Evolutionary conservation across 2,797 vertebrate species (phyloP).

Genomic region (Eurystomus glaucurus): DNA sequence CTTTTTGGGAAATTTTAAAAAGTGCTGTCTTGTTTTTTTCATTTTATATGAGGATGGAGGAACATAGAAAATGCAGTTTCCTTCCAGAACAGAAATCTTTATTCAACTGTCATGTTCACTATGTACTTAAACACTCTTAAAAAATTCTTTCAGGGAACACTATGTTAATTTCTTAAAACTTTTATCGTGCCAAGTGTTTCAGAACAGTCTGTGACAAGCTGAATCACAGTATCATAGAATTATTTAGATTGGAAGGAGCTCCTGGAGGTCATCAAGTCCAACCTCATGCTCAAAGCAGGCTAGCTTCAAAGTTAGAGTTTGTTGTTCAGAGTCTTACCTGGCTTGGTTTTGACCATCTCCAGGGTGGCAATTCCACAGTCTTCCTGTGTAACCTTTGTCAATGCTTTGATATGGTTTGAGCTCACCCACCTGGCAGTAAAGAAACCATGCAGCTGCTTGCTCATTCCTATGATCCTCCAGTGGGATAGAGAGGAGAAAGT

Average conservation of each 20-base stretch:
- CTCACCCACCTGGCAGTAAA: neutral
- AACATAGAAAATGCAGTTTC: neutral
- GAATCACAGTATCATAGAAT: neutral
- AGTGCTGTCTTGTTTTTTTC: fast-evolving
- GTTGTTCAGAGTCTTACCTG: neutral
- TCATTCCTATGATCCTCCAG: neutral
- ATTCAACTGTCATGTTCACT: neutral
- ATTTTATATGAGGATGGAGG: fast-evolving
- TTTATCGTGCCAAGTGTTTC: neutral
- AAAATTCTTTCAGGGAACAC: neutral
- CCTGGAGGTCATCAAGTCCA: neutral
- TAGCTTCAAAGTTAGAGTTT: neutral
- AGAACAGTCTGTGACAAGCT: neutral
- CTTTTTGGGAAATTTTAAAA: neutral
- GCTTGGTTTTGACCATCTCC: neutral
- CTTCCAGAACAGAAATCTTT: neutral
- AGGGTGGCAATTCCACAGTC: neutral
- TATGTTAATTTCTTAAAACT: conserved; percentile 21
- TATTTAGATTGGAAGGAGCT: neutral
- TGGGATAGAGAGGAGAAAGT: neutral
- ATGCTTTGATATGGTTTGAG: neutral
- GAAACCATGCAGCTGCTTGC: neutral
- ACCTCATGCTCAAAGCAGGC: neutral
- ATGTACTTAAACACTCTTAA: neutral
- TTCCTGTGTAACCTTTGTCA: neutral